A percentile compares a stretch with the other conserved stretches of the same genome.
Conservation (phyloP, 2,113 vertebrate species). For the Seriola dumerili region DNA sequence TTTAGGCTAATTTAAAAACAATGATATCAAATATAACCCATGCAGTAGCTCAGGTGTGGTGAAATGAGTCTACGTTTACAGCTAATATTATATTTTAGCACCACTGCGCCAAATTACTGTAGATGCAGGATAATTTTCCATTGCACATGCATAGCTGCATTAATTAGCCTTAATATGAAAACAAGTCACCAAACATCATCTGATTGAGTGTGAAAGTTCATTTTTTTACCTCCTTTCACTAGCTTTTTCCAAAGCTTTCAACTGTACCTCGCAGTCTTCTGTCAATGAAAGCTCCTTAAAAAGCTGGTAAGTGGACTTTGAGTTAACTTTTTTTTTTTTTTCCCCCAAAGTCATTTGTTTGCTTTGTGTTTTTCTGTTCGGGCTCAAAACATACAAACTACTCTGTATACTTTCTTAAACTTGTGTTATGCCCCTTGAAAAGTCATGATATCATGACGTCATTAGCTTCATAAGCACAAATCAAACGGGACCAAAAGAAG, state of each 20-base stretch:
- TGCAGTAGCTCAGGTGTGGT: slow-evolving; percentile 49
- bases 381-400: not conserved
- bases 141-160: not conserved
- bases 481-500: slow-evolving; percentile 42
- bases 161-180: slow-evolving; percentile 26
- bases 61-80: slow-evolving; percentile 27
- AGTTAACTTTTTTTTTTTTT: not conserved
- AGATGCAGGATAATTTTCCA: not conserved
- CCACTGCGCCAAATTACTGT: slow-evolving; percentile 1
- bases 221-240: too few species aligned
- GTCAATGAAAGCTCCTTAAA: too few species aligned
- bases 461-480: slow-evolving; percentile 53
- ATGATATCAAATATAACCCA: not conserved
- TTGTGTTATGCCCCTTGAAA: not conserved
- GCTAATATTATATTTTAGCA: slow-evolving; percentile 1
- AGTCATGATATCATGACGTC: not conserved
- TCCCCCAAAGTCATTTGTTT: not conserved
- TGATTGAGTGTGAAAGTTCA: slow-evolving; percentile 3
- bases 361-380: not conserved
- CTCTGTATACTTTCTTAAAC: not conserved
- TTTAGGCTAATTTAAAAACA: slow-evolving; percentile 5
- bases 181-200: not conserved
- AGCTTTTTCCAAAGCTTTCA: not conserved
- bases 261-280: too few species aligned
- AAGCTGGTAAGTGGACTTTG: not conserved